These are phyloP conservation scores for Argya squamiceps DNA, from an alignment of 2,797 vertebrate genomes.

Conservation along the genomic window DNA sequence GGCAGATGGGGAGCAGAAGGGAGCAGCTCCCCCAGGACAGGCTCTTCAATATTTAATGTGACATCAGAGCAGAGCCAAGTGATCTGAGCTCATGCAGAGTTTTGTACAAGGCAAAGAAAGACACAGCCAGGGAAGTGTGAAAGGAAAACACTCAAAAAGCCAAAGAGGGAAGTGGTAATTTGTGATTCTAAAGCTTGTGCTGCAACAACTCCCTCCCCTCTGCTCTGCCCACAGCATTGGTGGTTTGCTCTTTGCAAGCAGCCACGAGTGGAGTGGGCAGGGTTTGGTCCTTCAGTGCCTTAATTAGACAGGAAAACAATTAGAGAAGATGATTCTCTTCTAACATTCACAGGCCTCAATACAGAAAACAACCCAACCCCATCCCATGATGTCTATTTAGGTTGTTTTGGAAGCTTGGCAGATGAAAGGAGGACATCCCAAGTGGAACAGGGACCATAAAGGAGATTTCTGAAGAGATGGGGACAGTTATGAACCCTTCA, in stretches of 20 bases:
- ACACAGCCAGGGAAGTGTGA: background rate
- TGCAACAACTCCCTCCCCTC: background rate
- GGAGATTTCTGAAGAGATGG: background rate
- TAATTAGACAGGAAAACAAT: constrained; percentile 32
- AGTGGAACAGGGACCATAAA: background rate
- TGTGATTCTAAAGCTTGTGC: background rate
- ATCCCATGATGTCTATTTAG: background rate
- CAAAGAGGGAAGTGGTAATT: background rate
- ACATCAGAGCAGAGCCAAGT: background rate
- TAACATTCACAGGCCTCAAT: background rate
- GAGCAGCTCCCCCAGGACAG: constrained; percentile 5
- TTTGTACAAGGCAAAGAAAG: background rate
- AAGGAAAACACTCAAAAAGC: background rate
- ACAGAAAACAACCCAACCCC: background rate
- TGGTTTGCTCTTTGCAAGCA: background rate
- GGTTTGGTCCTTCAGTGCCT: background rate
- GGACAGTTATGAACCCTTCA: background rate
- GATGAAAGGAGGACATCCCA: background rate
- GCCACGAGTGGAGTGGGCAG: background rate
- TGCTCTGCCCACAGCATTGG: background rate
- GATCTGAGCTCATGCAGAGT: background rate
- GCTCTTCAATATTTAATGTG: background rate
- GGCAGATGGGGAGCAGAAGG: constrained; percentile 40
- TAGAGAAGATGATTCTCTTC: background rate
- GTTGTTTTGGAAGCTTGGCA: background rate